These are phyloP conservation scores for Chamaetylas fuelleborni DNA, from an alignment of 2,113 vertebrate genomes.

Conservation along the genomic window DNA sequence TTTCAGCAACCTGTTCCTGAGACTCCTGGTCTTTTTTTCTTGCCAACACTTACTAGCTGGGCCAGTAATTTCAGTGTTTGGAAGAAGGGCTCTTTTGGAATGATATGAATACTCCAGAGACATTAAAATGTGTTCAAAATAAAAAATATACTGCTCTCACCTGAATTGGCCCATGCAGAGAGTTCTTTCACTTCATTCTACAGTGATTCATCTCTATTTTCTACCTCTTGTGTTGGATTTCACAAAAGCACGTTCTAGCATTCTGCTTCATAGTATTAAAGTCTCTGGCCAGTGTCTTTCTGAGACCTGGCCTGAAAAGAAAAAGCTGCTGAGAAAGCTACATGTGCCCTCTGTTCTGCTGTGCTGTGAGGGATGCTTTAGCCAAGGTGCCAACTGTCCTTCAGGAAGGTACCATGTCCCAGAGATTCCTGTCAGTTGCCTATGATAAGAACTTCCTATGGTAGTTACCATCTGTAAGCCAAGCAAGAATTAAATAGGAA, in stretches of 20 bases:
- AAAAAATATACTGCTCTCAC: not conserved
- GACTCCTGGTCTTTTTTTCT: not conserved
- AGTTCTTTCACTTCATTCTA: not conserved
- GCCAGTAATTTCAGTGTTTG: not conserved
- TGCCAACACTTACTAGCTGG: not conserved
- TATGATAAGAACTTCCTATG: rapidly evolving
- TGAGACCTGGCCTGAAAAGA: not conserved
- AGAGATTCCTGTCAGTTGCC: not conserved
- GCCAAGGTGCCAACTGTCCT: not conserved
- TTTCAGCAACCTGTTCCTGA: not conserved
- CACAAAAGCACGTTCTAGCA: not conserved
- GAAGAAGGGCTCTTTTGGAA: not conserved
- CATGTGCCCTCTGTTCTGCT: not conserved
- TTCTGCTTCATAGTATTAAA: not conserved
- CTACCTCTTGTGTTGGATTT: not conserved
- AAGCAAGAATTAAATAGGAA: not conserved
- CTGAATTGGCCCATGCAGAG: not conserved
- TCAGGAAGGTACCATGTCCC: not conserved
- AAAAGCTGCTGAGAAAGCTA: not conserved
- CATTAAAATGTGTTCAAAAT: not conserved
- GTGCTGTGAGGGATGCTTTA: not conserved
- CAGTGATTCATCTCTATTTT: not conserved
- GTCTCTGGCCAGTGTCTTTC: not conserved
- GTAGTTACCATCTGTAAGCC: not conserved
- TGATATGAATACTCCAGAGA: not conserved